Percentiles rank a stretch among this genome's conserved stretches.
Evolutionary conservation across 2,797 vertebrate species (phyloP).

Genomic region (Liparis tanakae): DNA sequence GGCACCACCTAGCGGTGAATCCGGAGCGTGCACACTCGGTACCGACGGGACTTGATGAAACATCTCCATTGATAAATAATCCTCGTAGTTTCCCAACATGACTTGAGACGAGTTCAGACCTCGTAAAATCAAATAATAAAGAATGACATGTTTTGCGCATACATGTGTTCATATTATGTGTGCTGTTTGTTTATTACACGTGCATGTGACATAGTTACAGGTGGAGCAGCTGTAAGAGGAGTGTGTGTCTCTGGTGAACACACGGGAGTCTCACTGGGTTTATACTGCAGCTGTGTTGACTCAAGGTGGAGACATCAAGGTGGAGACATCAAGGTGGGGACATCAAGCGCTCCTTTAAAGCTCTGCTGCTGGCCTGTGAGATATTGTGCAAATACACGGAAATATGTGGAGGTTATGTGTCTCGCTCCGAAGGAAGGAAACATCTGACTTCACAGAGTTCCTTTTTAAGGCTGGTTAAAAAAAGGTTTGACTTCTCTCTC

Average conservation of each 20-base stretch:
- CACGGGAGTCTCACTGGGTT: neutral
- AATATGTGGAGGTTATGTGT: slow-evolving; percentile 67
- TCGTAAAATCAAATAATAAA: neutral
- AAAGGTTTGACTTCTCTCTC: slow-evolving; percentile 9
- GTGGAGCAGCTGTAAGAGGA: too few species aligned
- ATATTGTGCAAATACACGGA: slow-evolving; percentile 55
- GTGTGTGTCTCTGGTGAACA: neutral
- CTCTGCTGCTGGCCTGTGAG: slow-evolving; percentile 34
- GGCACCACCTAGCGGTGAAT: slow-evolving; percentile 50
- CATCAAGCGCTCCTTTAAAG: slow-evolving; percentile 18
- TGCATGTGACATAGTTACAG: neutral
- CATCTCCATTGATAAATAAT: neutral
- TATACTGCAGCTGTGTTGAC: slow-evolving; percentile 43
- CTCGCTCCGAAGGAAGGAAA: slow-evolving; percentile 19
- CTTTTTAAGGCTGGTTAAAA: neutral
- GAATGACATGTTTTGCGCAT: too few species aligned
- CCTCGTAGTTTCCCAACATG: neutral
- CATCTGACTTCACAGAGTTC: slow-evolving; percentile 29
- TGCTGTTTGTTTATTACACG: neutral
- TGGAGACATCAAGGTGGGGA: slow-evolving; percentile 3
- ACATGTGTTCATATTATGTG: neutral
- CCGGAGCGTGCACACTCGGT: neutral
- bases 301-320: slow-evolving; percentile 45
- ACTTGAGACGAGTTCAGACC: neutral
- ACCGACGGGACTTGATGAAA: neutral